These are phyloP conservation scores for Gymnocheta viridis DNA, from an alignment of 2,888 invertebrate species.

Conservation along the genomic window DNA sequence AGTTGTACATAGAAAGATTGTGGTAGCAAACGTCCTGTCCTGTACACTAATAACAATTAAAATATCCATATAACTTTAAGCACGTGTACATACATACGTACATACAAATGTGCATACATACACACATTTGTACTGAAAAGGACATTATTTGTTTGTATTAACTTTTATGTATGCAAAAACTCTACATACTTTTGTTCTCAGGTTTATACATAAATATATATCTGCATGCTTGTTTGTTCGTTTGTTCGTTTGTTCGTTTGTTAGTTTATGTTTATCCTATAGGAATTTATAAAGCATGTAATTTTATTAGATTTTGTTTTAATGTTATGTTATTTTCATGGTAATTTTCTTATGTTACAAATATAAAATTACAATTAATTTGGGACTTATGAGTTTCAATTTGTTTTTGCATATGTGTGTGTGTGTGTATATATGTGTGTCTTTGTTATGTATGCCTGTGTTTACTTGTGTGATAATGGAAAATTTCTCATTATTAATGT, in stretches of 20 bases:
- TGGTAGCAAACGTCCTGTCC: conserved; percentile 45
- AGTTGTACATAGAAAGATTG: neutral
- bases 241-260: neutral
- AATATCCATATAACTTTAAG: conserved; percentile 18
- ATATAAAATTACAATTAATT: conserved; percentile 69
- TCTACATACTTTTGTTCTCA: neutral
- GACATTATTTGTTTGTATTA: conserved; percentile 23
- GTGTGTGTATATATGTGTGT: neutral
- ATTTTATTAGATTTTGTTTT: conserved; percentile 68
- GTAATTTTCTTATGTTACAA: conserved; percentile 63
- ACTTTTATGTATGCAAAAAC: conserved; percentile 5
- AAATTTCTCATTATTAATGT: conserved; percentile 10
- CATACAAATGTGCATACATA: neutral
- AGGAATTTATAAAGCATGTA: conserved; percentile 67
- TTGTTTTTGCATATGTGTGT: neutral
- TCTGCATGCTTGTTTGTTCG: neutral
- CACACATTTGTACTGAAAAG: neutral
- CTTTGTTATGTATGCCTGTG: neutral
- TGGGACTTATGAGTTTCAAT: conserved; percentile 43
- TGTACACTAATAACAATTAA: conserved; percentile 59
- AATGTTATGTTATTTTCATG: conserved; percentile 63
- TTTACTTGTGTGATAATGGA: neutral
- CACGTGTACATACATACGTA: neutral
- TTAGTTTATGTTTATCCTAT: conserved; percentile 51
- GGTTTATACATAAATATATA: neutral